Base-by-base conservation (phyloP, 2,113 vertebrate genomes). In the Odontophorus gujanensis region DNA sequence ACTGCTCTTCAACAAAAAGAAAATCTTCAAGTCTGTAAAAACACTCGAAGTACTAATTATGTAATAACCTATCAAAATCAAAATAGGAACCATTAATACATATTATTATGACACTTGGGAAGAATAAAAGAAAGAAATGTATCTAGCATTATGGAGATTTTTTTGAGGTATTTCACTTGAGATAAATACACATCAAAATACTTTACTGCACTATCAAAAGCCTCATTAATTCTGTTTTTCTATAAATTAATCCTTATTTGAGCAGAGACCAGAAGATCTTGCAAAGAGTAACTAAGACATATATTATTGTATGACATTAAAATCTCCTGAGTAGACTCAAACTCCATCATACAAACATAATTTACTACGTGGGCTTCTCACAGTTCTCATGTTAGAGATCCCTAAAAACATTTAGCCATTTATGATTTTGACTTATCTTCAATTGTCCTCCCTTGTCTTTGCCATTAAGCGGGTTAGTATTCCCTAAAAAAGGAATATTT, bases 1-100 rank as follows among this genome's bases (percentile, higher is more conserved):
- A 96, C 66, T 81, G 53, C 65, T 51, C 59, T 93, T 57, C 63
- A 78, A 55, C 79, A 93, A 48, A 22, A 50, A 51, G 14, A 51
- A 51, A 15, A 51, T 8, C 13, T 36, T 91, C 73, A 88, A 84
- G 32, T 73, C 78, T 47, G 16, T n/a, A 84, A 86, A 91, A 97
- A 61, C 32, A 66, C 69, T 67, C 67, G 88, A 76, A 93, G 84
- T 93, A 87, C 36, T 96, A 97, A 97, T 97, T 97, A 97, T 69
- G 55, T 88, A 95, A 90, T 26, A 86, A 59, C 4, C 36, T 53
- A 95, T 92, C 72, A 96, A 97, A 96, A 85, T 84, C 61, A 94
- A 92, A 95, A 85, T 87, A 95, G 24, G 82, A 95, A 92, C 47
- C 96, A 95, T 97, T 97, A 96, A 66, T 42, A 79, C 28, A 91